A percentile compares a stretch with the other conserved stretches of the same genome.
phyloP scores from a whole-genome alignment of 2,797 vertebrate species.

The Ptychadena robeensis region DNA sequence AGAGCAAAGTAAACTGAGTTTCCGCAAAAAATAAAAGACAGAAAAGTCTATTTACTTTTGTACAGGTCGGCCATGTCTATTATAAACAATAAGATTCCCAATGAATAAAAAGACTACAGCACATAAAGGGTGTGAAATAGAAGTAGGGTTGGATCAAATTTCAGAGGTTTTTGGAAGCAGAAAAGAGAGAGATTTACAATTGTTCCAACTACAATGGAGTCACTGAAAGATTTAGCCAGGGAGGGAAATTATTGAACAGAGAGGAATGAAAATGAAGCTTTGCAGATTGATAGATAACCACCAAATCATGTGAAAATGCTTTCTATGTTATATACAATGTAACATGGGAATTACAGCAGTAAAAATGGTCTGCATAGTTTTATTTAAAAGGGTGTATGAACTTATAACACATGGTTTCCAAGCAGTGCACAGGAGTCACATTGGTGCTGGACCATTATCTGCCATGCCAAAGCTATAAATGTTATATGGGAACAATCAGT shows the following conservation, averaged over 20 bases:
- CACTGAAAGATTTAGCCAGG: constrained; percentile 58
- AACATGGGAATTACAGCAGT: neutral
- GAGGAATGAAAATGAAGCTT: constrained; percentile 66
- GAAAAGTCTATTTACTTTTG: neutral
- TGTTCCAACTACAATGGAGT: constrained; percentile 64
- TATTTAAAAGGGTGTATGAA: neutral
- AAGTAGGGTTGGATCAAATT: constrained; percentile 63
- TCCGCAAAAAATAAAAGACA: too few relatives aligned
- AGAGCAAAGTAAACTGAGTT: neutral
- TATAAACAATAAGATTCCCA: constrained; percentile 3
- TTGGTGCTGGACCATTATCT: too few relatives aligned
- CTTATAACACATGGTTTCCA: neutral
- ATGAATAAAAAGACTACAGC: neutral
- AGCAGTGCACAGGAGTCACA: neutral
- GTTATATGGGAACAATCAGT: too few relatives aligned
- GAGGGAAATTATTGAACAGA: constrained; percentile 61
- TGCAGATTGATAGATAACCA: constrained; percentile 62
- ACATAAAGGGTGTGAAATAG: constrained; percentile 54
- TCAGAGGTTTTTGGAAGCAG: constrained; percentile 67
- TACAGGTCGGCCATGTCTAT: neutral
- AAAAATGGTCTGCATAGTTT: neutral
- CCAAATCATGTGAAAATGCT: constrained; percentile 55
- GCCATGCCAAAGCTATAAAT: too few relatives aligned
- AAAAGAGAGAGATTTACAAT: constrained; percentile 63
- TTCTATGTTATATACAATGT: constrained; percentile 52